Evolutionary conservation across 1,140 invertebrate species (phyloP).

Genomic region (Macrobrachium nipponense): DNA sequence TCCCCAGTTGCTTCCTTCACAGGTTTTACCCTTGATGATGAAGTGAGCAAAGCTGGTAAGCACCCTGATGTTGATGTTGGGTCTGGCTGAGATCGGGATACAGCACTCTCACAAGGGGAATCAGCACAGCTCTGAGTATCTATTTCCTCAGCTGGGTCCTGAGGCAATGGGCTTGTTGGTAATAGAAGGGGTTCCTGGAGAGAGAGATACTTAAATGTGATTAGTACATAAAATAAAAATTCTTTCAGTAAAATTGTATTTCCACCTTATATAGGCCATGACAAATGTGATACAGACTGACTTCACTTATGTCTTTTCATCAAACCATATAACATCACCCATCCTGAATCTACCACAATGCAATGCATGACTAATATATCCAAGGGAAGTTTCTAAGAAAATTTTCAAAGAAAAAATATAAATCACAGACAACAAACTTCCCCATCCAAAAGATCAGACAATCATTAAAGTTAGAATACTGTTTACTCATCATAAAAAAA

Average conservation of each 20-base stretch:
- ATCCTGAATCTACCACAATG: too few species aligned
- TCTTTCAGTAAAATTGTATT: too few species aligned
- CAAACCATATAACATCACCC: too few species aligned
- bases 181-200: slow-evolving; percentile 33
- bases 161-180: slow-evolving; percentile 30
- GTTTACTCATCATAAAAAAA: background rate
- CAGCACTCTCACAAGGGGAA: background rate
- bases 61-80: slow-evolving; percentile 1
- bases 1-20: slow-evolving; percentile 30
- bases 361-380: too few species aligned
- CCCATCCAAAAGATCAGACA: background rate
- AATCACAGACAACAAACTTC: too few species aligned
- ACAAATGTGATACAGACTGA: too few species aligned
- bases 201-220: background rate
- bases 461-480: background rate
- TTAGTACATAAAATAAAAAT: background rate
- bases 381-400: too few species aligned
- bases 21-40: background rate
- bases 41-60: slow-evolving; percentile 34
- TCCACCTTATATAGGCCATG: too few species aligned
- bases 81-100: background rate
- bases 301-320: too few species aligned
- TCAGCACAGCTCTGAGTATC: background rate
- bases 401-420: too few species aligned
- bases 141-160: slow-evolving; percentile 3